Evolutionary conservation across 1,140 invertebrate genomes (phyloP), one percentile per base, ranked within the genome.

Genomic region (Neocloeon triangulifer): DNA sequence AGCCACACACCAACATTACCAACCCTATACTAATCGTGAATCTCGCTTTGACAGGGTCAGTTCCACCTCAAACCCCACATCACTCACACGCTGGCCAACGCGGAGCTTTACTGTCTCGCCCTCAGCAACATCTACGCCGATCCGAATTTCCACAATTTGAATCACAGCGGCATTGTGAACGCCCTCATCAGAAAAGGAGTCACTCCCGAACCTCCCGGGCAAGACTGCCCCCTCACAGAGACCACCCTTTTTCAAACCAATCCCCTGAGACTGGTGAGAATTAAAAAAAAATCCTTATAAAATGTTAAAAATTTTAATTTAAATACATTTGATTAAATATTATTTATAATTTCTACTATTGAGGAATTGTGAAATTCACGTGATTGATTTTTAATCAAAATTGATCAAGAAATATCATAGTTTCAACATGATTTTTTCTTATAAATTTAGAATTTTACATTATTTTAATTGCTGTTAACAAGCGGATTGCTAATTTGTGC

Each of bases 111-210:
- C 61, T 92, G 88, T 55, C 63, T 86, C 52, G 88, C 88, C 27
- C 61, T 95, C 51, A 76, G 80, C 40, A 92, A 89, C 58, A 88
- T 97, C 54, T 96, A 96, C 56, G 82, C 81, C 30, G 89, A 97
- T 61, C 85, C 84, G 33, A 86, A 89, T 55, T 88, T 86, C 55
- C 75, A 88, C 58, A 85, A 81, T 58, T 68, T 92, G 37, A 89
- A 86, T 61, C 86, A 95, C 56, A 81, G 76, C 66, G 81, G 82
- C 45, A 82, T 92, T 41, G 64, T 89, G 43, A 84, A 92, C 58
- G 84, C 84, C 32, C 61, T 97, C 37, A 73, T 77, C 32, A 64
- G 86, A 41, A 92, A 92, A 53, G 86, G 86, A 28, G 75, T 94
- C 21, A 82, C 76, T 46, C 71, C 89, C 20, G 64, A 69, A 19